Evolutionary conservation across 2,888 invertebrate genomes (phyloP).

Genomic region (Lacanobia oleracea): DNA sequence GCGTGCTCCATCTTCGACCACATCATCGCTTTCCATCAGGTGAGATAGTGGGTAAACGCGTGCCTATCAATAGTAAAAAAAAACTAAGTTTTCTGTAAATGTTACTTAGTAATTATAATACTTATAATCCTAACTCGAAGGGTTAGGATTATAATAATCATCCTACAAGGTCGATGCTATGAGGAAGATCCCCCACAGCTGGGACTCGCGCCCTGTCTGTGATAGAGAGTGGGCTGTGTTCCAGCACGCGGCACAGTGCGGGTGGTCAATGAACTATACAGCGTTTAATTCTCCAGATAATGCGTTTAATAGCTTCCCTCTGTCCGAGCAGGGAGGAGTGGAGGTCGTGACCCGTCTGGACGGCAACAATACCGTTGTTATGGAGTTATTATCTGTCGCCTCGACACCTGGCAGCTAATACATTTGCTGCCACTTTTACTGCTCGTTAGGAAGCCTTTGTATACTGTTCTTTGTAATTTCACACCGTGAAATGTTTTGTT

Average conservation of each 20-base stretch:
- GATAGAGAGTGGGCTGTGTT: not conserved
- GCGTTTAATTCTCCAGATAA: not conserved
- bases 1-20: too few species aligned
- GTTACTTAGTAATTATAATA: not conserved
- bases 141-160: not conserved
- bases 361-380: constrained; percentile 5
- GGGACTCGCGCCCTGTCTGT: too few species aligned
- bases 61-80: too few species aligned
- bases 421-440: not conserved
- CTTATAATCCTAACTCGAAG: not conserved
- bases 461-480: not conserved
- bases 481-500: not conserved
- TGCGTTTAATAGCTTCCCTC: not conserved
- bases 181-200: too few species aligned
- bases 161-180: too few species aligned
- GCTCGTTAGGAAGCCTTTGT: not conserved
- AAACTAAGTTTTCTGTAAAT: not conserved
- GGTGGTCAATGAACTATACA: constrained; percentile 1
- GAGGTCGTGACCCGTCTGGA: constrained; percentile 37
- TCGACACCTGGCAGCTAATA: not conserved
- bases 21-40: too few species aligned
- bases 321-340: not conserved
- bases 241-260: not conserved
- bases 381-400: constrained; percentile 9
- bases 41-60: too few species aligned